Base-by-base conservation (phyloP, 2,888 invertebrate genomes). In the Trichogramma evanescens region DNA sequence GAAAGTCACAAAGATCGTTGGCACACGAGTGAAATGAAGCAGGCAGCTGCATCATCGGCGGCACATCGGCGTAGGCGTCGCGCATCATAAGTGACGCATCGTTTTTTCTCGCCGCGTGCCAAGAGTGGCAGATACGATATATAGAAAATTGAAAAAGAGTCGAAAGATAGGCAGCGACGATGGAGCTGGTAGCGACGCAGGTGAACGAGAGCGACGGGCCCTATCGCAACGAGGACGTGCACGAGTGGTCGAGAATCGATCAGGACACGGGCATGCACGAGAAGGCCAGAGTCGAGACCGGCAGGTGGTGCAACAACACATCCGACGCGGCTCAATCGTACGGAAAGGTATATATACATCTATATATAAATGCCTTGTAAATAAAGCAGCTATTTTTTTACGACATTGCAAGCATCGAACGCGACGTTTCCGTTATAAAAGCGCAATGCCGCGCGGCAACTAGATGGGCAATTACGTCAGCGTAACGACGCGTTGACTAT, bases 171-270 rank as follows among this genome's bases (percentile, higher is more conserved):
- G 13, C 45, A 10, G 26, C 52, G 48, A 69, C 56, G 50, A 74
- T 74, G 74, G 74, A 74, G 65, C 58, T 74, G 48, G 72, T 73
- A 55, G 54, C 72, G 58, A 71, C 74, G 13, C 67, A 72, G 41
- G 71, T 68, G 53, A 67, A 66, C 50, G 67, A 66, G 26, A 63
- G 61, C 10, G 58, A 74, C 63, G 74, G 72, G 62, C 81, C 81
- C 13, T 81, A 80, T 69, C 80, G 80, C 69, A 81, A 81, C 66
- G 81, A 80, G 69, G 81, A 82, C 71, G 81, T 82, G 65, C 79
- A 80, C 69, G 82, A 83, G 70, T 83, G 83, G 83, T 81, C 81
- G 59, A 75, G 79, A 63, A 74, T 82, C 65, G 82, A 82, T 72
- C 77, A 79, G 66, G 74, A 82, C 66, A 82, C 82, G 44, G 82